Percentiles rank a stretch among this genome's conserved stretches.
phyloP scores from a whole-genome alignment of 1,140 invertebrate species.

The Drosophila suzukii region DNA sequence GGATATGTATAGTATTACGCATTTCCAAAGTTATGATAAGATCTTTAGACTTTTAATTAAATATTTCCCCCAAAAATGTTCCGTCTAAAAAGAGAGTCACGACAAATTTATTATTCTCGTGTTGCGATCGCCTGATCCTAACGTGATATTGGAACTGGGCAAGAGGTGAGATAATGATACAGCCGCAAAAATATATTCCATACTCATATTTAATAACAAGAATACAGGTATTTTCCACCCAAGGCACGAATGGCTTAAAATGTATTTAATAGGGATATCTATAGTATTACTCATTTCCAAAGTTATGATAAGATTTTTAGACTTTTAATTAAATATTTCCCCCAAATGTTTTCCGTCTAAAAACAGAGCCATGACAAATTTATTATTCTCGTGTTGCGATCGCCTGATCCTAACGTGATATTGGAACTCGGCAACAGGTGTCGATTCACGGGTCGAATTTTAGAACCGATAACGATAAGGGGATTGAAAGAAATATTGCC shows the following conservation, averaged over 20 bases:
- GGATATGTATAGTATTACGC: too few species aligned
- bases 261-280: too few species aligned
- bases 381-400: slow-evolving; percentile 9
- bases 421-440: slow-evolving; percentile 13
- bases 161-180: slow-evolving; percentile 13
- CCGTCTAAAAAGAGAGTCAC: too few species aligned
- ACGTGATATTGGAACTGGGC: slow-evolving; percentile 7
- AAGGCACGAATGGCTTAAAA: background rate
- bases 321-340: background rate
- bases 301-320: background rate
- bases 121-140: slow-evolving; percentile 36
- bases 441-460: slow-evolving; percentile 7
- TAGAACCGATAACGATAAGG: slow-evolving; percentile 22
- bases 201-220: background rate
- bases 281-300: too few species aligned
- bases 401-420: slow-evolving; percentile 33
- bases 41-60: background rate
- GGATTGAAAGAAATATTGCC: slow-evolving; percentile 17
- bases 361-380: too few species aligned
- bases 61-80: background rate
- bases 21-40: too few species aligned
- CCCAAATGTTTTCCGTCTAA: too few species aligned
- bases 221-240: background rate
- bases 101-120: background rate
- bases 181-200: background rate